Evolutionary conservation across 2,888 invertebrate species (phyloP).

Genomic region (Masnerella sp.): DNA sequence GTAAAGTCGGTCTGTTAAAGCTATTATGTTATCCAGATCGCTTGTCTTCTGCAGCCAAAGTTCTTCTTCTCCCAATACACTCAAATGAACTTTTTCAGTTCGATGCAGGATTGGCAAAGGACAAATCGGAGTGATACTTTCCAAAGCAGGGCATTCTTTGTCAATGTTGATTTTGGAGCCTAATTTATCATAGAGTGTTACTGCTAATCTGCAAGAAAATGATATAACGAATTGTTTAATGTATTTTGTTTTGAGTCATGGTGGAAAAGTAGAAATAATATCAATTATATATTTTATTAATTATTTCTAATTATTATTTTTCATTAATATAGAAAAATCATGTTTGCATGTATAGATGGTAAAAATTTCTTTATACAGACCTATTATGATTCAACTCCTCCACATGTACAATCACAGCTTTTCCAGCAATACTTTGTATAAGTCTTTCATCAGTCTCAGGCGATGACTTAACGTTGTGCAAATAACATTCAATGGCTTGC

Average conservation of each 20-base stretch:
- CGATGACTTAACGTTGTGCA: conserved; percentile 61
- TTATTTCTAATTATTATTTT: too few relatives aligned
- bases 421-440: conserved; percentile 62
- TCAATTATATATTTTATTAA: conserved; percentile 1
- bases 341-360: too few relatives aligned
- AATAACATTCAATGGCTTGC: conserved; percentile 73
- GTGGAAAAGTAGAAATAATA: too few relatives aligned
- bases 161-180: conserved; percentile 66
- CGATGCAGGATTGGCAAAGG: conserved; percentile 82
- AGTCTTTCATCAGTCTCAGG: conserved; percentile 62
- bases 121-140: conserved; percentile 80
- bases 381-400: conserved; percentile 77
- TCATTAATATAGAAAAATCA: too few relatives aligned
- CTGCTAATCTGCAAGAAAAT: conserved; percentile 80
- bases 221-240: not conserved
- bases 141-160: too few relatives aligned
- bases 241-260: conserved; percentile 64
- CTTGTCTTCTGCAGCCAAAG: conserved; percentile 82
- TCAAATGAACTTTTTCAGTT: conserved; percentile 81
- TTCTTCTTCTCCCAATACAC: conserved; percentile 81
- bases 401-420: conserved; percentile 77
- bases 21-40: conserved; percentile 78
- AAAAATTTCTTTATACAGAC: conserved; percentile 68
- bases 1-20: conserved; percentile 80
- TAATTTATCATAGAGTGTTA: conserved; percentile 81